Conservation (phyloP, 2,888 invertebrate species). For the Oasisia sp. region DNA sequence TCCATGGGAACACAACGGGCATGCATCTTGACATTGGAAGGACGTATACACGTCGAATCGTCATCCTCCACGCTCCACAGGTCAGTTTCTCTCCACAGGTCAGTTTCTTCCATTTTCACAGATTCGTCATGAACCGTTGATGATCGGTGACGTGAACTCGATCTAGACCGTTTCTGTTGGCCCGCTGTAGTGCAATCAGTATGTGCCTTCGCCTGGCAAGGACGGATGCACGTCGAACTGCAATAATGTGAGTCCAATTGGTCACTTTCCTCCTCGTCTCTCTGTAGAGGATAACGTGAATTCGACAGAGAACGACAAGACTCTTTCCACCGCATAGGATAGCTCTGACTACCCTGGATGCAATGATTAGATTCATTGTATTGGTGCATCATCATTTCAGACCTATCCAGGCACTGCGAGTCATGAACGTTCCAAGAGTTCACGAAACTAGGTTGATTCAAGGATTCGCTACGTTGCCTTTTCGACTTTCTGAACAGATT, state of each 20-base stretch:
- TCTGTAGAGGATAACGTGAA: not conserved
- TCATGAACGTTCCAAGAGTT: not conserved
- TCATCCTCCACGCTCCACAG: not conserved
- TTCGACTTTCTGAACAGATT: not conserved
- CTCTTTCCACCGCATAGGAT: not conserved
- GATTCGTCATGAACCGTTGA: not conserved
- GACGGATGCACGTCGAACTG: not conserved
- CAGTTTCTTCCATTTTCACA: not conserved
- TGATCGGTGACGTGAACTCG: not conserved
- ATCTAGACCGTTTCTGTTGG: not conserved
- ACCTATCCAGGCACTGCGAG: not conserved
- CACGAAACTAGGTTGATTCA: not conserved
- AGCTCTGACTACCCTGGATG: not conserved
- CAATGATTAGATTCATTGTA: not conserved
- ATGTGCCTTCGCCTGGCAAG: not conserved
- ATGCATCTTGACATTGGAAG: not conserved
- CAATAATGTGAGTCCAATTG: not conserved
- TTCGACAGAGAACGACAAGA: not conserved
- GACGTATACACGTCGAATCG: not conserved
- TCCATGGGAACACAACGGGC: not conserved
- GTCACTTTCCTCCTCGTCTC: not conserved
- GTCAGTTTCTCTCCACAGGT: not conserved
- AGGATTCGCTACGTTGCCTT: not conserved
- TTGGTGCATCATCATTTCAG: not conserved
- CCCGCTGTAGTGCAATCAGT: not conserved